These are phyloP conservation scores for Drosophila seguyi DNA, from an alignment of 1,140 invertebrate genomes.

Conservation along the genomic window DNA sequence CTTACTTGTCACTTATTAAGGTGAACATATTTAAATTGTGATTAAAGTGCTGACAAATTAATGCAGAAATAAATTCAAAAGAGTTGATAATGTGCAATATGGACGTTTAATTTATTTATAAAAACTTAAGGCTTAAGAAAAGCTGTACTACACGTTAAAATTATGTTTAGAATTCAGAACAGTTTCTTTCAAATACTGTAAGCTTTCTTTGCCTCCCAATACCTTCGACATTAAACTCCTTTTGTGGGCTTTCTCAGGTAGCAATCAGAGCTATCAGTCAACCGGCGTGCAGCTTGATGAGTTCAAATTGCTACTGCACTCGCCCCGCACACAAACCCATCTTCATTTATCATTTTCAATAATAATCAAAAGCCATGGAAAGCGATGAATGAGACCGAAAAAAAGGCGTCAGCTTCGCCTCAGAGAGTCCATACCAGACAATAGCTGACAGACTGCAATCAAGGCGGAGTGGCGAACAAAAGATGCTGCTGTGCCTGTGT, in stretches of 20 bases:
- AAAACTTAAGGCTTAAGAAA: neutral
- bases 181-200: conserved; percentile 7
- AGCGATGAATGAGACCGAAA: conserved; percentile 63
- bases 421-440: conserved; percentile 35
- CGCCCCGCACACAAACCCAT: conserved; percentile 51
- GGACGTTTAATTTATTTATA: neutral
- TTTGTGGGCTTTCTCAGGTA: conserved; percentile 58
- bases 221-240: neutral
- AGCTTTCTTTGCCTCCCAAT: neutral
- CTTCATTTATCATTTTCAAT: conserved; percentile 83
- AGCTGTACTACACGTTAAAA: neutral
- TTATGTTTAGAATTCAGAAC: neutral
- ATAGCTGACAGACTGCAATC: conserved; percentile 65
- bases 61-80: neutral
- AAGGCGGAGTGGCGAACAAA: conserved; percentile 40
- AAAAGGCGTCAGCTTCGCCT: conserved; percentile 49
- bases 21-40: conserved; percentile 5
- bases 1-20: neutral
- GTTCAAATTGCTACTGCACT: conserved; percentile 79
- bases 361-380: conserved; percentile 78
- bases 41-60: neutral
- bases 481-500: conserved; percentile 10
- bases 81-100: neutral
- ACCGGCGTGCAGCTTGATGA: conserved; percentile 53
- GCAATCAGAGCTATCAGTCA: conserved; percentile 63